Evolutionary conservation across 2,797 vertebrate species (phyloP).

Genomic region (Pseudochirops cupreus): DNA sequence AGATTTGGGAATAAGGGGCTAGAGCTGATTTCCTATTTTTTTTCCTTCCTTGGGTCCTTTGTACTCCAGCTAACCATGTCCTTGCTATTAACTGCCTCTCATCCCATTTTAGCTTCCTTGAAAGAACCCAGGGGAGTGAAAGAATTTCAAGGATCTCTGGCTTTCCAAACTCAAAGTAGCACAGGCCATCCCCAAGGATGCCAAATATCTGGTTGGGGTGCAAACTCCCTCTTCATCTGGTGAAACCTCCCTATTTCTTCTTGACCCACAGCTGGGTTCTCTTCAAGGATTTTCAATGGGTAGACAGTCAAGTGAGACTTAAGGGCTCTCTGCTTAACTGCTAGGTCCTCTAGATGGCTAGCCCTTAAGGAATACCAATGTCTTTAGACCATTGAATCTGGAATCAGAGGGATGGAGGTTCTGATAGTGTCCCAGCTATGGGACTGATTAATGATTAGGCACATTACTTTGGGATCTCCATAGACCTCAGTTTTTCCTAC

Average conservation of each 20-base stretch:
- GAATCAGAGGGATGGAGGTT: not conserved
- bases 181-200: not conserved
- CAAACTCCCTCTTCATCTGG: fast-evolving
- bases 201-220: constrained; percentile 1
- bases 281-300: not conserved
- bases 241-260: not conserved
- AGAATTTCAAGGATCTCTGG: not conserved
- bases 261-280: not conserved
- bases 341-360: not conserved
- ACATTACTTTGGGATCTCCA: not conserved
- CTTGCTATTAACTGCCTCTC: not conserved
- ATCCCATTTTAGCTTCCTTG: constrained; percentile 1
- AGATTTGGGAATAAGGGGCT: not conserved
- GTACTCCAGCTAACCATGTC: not conserved
- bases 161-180: not conserved
- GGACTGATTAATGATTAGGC: not conserved
- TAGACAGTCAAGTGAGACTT: not conserved
- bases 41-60: not conserved
- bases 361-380: not conserved
- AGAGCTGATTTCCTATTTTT: not conserved
- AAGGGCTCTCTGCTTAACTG: not conserved
- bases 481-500: not conserved
- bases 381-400: not conserved
- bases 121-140: not conserved
- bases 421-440: not conserved